phyloP scores from a whole-genome alignment of 2,888 invertebrate species.

The Aphrophora alni region DNA sequence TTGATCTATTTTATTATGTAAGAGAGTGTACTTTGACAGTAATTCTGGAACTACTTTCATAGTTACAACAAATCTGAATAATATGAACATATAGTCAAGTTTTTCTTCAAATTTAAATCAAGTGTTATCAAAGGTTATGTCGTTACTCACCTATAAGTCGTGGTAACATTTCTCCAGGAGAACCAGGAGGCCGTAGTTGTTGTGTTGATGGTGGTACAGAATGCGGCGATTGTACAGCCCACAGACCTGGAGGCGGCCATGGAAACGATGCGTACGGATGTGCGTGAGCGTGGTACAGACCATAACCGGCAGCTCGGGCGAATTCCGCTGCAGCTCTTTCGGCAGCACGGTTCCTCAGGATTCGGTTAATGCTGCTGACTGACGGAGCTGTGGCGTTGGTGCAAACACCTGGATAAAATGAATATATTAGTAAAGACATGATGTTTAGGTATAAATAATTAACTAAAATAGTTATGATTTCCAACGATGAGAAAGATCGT shows the following conservation, averaged over 20 bases:
- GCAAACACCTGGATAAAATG: conserved; percentile 96
- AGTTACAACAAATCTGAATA: no score
- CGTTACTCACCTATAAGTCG: conserved; percentile 48
- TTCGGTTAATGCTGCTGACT: conserved; percentile 96
- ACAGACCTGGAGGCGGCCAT: conserved; percentile 49
- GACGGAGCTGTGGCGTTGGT: conserved; percentile 95
- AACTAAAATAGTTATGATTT: no score
- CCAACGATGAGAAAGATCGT: no score
- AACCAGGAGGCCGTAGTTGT: conserved; percentile 52
- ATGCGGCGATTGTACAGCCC: conserved; percentile 31
- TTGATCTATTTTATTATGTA: no score
- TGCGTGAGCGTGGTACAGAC: conserved; percentile 69
- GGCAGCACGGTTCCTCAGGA: conserved; percentile 93
- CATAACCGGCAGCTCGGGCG: conserved; percentile 89
- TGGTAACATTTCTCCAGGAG: conserved; percentile 52
- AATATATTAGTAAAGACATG: no score
- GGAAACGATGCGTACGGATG: conserved; percentile 52
- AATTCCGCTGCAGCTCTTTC: conserved; percentile 96
- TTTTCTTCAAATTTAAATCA: no score
- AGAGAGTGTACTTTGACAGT: no score
- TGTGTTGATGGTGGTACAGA: conserved; percentile 25
- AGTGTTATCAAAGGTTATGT: no score
- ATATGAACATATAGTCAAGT: no score
- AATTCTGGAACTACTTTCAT: no score
- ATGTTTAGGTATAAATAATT: no score